Conservation (phyloP, 2,888 invertebrate species). For the Lissocephala sabroskyi region DNA sequence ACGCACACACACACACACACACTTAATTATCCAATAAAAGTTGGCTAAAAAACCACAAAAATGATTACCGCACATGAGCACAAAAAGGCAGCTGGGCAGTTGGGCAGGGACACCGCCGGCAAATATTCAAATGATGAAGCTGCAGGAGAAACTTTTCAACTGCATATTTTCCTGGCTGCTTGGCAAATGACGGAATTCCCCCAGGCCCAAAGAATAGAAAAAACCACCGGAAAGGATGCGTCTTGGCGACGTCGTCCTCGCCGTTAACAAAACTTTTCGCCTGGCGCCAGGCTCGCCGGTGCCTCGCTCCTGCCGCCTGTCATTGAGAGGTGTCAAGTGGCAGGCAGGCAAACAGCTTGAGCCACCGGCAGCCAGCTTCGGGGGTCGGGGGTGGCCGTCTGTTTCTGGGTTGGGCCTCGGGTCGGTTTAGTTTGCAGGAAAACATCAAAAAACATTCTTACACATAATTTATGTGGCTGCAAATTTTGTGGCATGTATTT, state of each 20-base stretch:
- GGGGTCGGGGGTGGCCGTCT: too few relatives aligned
- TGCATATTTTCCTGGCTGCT: neutral
- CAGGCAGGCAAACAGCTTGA: conserved; percentile 20
- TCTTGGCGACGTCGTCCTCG: too few relatives aligned
- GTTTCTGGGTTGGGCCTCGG: neutral
- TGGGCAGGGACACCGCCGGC: neutral
- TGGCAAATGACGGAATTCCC: conserved; percentile 7
- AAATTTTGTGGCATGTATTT: conserved; percentile 37
- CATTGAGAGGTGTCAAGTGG: conserved; percentile 64
- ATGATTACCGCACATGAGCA: conserved; percentile 24
- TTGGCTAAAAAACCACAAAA: conserved; percentile 35
- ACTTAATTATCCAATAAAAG: conserved; percentile 54
- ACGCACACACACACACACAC: conserved; percentile 7
- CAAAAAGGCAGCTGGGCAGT: neutral
- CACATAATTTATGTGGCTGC: conserved; percentile 63
- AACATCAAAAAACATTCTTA: conserved; percentile 47
- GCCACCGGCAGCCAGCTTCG: neutral
- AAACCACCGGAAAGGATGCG: too few relatives aligned
- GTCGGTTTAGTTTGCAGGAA: neutral
- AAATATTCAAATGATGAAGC: conserved; percentile 2
- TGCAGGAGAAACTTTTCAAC: neutral
- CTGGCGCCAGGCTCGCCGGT: too few relatives aligned
- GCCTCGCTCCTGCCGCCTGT: too few relatives aligned
- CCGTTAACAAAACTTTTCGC: too few relatives aligned
- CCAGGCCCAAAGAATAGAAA: too few relatives aligned